Conservation (phyloP, 2,888 invertebrate genomes). For the Pammene aurita region DNA sequence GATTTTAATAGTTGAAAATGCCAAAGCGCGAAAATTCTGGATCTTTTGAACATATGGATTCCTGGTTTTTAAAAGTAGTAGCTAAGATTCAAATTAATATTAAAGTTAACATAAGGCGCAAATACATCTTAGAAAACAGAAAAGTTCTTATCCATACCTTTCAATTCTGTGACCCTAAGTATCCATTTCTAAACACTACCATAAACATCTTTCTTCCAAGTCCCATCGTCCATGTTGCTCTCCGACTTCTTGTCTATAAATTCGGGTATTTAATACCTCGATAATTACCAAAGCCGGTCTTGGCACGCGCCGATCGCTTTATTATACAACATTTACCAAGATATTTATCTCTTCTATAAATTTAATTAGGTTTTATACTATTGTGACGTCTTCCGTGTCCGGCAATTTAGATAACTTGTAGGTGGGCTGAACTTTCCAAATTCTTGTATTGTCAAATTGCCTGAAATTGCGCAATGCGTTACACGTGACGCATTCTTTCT, state of each 20-base stretch:
- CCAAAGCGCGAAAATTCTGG: too few relatives aligned
- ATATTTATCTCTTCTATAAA: conserved; percentile 65
- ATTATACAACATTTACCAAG: conserved; percentile 71
- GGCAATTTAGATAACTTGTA: conserved; percentile 61
- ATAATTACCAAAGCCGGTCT: conserved; percentile 66
- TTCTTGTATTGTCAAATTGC: conserved; percentile 44
- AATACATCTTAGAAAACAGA: too few relatives aligned
- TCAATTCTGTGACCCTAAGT: background rate
- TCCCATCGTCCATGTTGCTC: background rate
- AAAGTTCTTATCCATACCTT: background rate
- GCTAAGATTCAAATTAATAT: too few relatives aligned
- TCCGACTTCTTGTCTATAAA: conserved; percentile 55
- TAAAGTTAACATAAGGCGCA: too few relatives aligned
- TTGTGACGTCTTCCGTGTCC: conserved; percentile 68
- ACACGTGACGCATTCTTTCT: background rate
- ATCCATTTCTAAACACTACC: background rate
- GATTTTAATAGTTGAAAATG: too few relatives aligned
- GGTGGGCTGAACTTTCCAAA: conserved; percentile 62
- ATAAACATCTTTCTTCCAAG: conserved; percentile 7
- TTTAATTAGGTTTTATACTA: conserved; percentile 72
- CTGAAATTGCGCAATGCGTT: conserved; percentile 45
- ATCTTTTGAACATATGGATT: too few relatives aligned
- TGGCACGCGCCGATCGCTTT: conserved; percentile 64
- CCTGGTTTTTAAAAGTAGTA: too few relatives aligned
- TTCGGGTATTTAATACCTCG: conserved; percentile 68